Base-by-base conservation (phyloP, 1,140 invertebrate genomes). In the Pseudomyrmex flavicornis region DNA sequence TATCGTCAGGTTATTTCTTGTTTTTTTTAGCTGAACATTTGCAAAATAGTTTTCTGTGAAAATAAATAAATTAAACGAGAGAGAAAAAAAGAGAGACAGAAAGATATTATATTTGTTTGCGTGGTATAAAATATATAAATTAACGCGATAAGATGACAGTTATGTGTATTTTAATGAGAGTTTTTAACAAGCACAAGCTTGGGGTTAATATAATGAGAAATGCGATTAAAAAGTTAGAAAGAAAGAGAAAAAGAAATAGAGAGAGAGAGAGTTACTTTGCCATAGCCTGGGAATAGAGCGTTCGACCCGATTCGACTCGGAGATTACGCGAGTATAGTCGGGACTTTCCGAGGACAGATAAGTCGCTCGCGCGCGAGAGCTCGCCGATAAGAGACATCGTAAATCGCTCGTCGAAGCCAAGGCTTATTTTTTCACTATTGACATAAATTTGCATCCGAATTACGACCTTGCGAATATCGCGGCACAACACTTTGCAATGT, bases 381-480 rank as follows among this genome's bases (percentile, higher is more conserved):
- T 20, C 20, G 65, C 48, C 56, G 76, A 80, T 72, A 72, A 80
- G 66, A 52, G 8, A 59, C 13, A 80, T 70, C 66, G 66, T 72
- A 72, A 80, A 80, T 59, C 1, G 52, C 12, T 17, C 44, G 54
- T 35, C 44, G 15, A 54, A 20, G 20, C 2, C 44, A 75, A 59
- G 10, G 10, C 15, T 59, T 79, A 70, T 80, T 70, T 80, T 35
- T 48, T n/a, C 76, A n/a, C 58, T 50, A 59, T 80, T 80, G 76
- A 70, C 76, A 72, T 80, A 80, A 72, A 80, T 80, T 72, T 80
- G 44, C 66, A 80, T 72, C 15, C 4, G 54, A 80, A 70, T 35
- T 35, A 22, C 8, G 76, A 17, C 76, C 76, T 80, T 80, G 76
- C n/a, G 8, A 9, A 15, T 69, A 54, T 58, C 12, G 20, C 63